Conservation (phyloP, 1,140 invertebrate species). For the Caenorhabditis inopinata region DNA sequence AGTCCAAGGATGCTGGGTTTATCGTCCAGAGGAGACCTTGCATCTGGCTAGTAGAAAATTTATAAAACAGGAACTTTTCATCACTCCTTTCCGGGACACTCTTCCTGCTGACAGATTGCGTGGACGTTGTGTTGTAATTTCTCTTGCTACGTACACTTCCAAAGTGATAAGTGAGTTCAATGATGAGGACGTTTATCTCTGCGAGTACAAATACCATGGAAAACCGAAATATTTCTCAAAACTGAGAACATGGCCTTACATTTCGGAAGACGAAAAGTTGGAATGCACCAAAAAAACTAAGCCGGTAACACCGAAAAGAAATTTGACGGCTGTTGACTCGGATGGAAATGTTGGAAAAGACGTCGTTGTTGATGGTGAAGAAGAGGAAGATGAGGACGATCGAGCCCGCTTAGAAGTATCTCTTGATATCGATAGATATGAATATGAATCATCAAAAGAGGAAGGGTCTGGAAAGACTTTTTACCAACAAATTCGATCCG, state of each 20-base stretch:
- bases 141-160: slow-evolving; percentile 91
- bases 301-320: not conserved
- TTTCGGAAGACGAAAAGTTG: slow-evolving; percentile 41
- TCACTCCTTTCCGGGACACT: slow-evolving; percentile 82
- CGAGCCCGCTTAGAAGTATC: not conserved
- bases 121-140: slow-evolving; percentile 90
- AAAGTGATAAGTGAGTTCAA: slow-evolving; percentile 73
- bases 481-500: slow-evolving; percentile 63
- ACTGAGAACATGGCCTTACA: slow-evolving; percentile 51
- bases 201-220: slow-evolving; percentile 86
- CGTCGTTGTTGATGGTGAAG: not conserved
- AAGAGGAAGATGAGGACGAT: not conserved
- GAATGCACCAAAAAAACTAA: not conserved
- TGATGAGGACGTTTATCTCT: slow-evolving; percentile 93
- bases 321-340: not conserved
- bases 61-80: slow-evolving; percentile 74
- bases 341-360: not conserved
- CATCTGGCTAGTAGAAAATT: slow-evolving; percentile 92
- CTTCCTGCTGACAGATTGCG: slow-evolving; percentile 82
- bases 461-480: slow-evolving; percentile 36
- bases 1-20: slow-evolving; percentile 84
- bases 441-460: slow-evolving; percentile 21
- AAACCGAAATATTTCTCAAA: slow-evolving; percentile 56
- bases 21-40: slow-evolving; percentile 87
- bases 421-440: not conserved